phyloP scores from a whole-genome alignment of 2,797 vertebrate genomes.

The Peromyscus eremicus region DNA sequence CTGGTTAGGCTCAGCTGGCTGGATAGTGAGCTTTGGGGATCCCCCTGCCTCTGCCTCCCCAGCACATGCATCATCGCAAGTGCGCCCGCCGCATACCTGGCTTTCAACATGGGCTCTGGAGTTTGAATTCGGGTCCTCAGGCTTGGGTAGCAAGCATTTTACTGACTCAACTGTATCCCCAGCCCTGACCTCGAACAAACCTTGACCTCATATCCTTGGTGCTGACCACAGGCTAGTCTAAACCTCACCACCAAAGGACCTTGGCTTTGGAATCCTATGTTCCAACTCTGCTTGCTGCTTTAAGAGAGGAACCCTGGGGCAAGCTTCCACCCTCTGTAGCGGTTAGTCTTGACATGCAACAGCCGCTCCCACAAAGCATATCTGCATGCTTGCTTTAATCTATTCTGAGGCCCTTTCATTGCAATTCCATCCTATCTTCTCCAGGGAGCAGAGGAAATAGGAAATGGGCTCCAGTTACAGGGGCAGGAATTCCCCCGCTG shows the following conservation, averaged over 20 bases:
- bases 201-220: background rate
- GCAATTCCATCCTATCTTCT: slow-evolving; percentile 58
- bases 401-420: slow-evolving; percentile 55
- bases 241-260: background rate
- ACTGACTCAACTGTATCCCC: background rate
- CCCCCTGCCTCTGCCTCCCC: background rate
- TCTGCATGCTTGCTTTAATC: background rate
- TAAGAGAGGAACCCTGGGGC: background rate
- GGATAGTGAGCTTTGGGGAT: background rate
- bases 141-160: background rate
- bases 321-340: background rate
- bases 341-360: background rate
- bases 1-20: background rate
- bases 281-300: background rate
- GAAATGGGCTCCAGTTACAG: slow-evolving; percentile 45
- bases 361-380: background rate
- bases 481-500: background rate
- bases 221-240: background rate
- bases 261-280: background rate
- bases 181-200: slow-evolving; percentile 5
- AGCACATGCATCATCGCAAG: background rate
- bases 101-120: background rate
- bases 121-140: background rate
- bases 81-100: fast-evolving
- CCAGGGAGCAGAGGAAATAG: slow-evolving; percentile 60